A percentile compares a stretch with the other conserved stretches of the same genome.
phyloP scores from a whole-genome alignment of 2,113 vertebrate species.

The Heloderma charlesbogerti region DNA sequence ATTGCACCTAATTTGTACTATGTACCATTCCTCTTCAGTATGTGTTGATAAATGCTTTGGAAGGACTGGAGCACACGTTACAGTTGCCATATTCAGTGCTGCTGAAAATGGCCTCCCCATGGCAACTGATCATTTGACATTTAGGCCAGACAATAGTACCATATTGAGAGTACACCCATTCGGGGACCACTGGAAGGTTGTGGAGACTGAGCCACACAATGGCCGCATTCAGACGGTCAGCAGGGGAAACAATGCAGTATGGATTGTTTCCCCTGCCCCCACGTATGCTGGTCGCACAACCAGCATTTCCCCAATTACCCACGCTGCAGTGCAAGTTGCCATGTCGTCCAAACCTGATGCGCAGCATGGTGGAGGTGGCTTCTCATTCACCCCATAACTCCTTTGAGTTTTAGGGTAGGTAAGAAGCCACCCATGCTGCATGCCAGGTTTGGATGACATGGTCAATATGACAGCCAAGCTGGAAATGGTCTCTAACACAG shows the following conservation, averaged over 20 bases:
- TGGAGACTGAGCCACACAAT: neutral
- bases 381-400: no score
- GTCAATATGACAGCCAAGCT: neutral
- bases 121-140: neutral
- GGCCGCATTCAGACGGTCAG: no score
- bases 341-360: no score
- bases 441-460: no score
- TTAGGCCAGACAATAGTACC: neutral
- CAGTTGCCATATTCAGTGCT: neutral
- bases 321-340: no score
- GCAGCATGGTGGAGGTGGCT: no score
- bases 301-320: no score
- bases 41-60: neutral
- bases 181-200: neutral
- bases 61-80: neutral
- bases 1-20: neutral
- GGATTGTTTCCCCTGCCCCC: no score
- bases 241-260: no score
- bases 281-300: no score
- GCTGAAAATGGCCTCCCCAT: neutral
- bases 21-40: neutral
- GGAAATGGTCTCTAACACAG: neutral
- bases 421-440: no score
- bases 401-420: no score
- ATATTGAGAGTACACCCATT: neutral